These are phyloP conservation scores for Crypturellus tataupa DNA, from an alignment of 2,797 vertebrate genomes.

Conservation along the genomic window DNA sequence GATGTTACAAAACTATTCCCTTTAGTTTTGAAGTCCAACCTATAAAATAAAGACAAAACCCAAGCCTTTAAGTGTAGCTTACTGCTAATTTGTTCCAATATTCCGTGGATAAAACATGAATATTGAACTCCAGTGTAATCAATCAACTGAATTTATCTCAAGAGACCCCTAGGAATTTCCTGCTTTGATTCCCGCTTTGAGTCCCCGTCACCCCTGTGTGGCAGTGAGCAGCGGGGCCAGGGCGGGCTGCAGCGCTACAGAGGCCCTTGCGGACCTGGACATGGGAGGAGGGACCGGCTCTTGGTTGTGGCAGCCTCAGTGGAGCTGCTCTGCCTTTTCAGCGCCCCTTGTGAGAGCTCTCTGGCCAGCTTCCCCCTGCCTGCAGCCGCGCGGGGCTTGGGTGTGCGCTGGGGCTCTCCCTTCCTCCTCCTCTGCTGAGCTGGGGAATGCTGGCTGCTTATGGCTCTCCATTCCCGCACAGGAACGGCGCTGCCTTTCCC, in stretches of 20 bases:
- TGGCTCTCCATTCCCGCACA: not conserved
- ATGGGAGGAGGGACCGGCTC: not conserved
- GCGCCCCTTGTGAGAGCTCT: constrained; percentile 40
- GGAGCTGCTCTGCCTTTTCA: not conserved
- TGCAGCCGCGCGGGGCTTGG: not conserved
- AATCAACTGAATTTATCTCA: not conserved
- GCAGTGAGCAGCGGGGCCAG: not conserved
- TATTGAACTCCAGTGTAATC: not conserved
- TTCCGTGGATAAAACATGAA: not conserved
- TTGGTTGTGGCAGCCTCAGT: not conserved
- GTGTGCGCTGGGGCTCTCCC: not conserved
- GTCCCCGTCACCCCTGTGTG: not conserved
- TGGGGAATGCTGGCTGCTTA: not conserved
- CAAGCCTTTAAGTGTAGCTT: not conserved
- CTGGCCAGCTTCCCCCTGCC: not conserved
- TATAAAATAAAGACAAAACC: not conserved
- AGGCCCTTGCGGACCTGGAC: not conserved
- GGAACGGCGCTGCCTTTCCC: not conserved
- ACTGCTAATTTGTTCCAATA: not conserved
- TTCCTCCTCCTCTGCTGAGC: rapidly evolving
- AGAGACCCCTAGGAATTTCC: not conserved
- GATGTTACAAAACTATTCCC: not conserved
- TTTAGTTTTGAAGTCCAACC: not conserved
- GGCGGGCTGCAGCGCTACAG: not conserved
- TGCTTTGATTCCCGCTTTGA: not conserved